Evolutionary conservation across 2,113 vertebrate genomes (phyloP).

Genomic region (Cyanocitta stelleri): DNA sequence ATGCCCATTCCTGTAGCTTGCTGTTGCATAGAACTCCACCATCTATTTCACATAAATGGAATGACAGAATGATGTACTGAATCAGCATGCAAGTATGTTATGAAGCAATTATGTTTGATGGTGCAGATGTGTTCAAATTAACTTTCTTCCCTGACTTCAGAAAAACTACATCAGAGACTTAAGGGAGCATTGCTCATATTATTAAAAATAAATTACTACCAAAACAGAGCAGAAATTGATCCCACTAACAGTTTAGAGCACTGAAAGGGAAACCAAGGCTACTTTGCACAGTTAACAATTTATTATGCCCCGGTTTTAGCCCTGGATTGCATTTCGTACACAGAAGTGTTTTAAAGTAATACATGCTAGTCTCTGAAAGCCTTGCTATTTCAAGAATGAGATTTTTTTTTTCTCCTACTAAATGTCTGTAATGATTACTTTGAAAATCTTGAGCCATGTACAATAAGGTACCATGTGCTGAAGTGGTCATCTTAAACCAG

Average conservation of each 20-base stretch:
- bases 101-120: constrained; percentile 38
- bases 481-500: background rate
- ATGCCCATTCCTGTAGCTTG: background rate
- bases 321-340: background rate
- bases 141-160: constrained; percentile 37
- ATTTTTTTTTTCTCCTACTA: background rate
- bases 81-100: constrained; percentile 31
- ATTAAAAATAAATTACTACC: constrained; percentile 54
- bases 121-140: constrained; percentile 51
- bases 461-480: background rate
- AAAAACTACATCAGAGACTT: constrained; percentile 32
- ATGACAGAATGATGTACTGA: constrained; percentile 35
- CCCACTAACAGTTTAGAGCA: constrained; percentile 1
- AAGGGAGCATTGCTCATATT: constrained; percentile 23
- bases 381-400: background rate
- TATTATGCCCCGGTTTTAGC: background rate
- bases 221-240: constrained; percentile 21
- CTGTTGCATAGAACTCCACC: background rate
- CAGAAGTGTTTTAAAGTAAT: background rate
- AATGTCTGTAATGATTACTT: background rate
- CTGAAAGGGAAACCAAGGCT: background rate
- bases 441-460: background rate
- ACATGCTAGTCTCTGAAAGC: background rate
- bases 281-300: background rate
- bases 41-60: constrained; percentile 5